Conservation (phyloP, 2,113 vertebrate species). For the Oenanthe oenanthe region DNA sequence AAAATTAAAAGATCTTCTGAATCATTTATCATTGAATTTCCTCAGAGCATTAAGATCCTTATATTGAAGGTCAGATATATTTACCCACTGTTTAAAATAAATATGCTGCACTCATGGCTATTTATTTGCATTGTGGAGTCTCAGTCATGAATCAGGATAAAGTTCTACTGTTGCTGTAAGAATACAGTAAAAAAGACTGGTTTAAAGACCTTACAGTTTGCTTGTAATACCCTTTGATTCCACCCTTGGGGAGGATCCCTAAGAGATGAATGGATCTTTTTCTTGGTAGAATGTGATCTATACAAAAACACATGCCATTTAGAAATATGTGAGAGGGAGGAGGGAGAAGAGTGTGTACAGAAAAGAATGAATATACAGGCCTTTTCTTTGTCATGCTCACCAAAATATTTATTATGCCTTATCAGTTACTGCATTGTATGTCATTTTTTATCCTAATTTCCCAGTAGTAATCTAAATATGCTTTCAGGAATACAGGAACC, state of each 20-base stretch:
- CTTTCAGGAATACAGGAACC: background rate
- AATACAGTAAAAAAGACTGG: background rate
- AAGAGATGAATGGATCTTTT: background rate
- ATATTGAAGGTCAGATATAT: background rate
- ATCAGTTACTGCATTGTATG: background rate
- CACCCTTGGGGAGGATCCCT: background rate
- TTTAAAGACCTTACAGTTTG: background rate
- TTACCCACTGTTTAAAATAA: background rate
- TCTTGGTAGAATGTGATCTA: background rate
- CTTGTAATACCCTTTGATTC: background rate
- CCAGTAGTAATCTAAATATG: background rate
- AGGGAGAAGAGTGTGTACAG: background rate
- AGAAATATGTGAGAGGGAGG: background rate
- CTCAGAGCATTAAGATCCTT: background rate
- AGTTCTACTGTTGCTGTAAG: background rate
- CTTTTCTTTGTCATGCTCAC: background rate
- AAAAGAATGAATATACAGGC: background rate
- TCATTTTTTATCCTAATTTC: background rate
- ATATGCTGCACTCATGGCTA: background rate
- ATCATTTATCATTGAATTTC: background rate
- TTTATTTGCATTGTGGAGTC: background rate
- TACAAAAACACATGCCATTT: background rate
- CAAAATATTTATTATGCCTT: background rate
- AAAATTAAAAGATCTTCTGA: constrained; percentile 3
- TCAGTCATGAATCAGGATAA: background rate